These are phyloP conservation scores for Ophion ellenae DNA, from an alignment of 2,888 invertebrate species.

Conservation along the genomic window DNA sequence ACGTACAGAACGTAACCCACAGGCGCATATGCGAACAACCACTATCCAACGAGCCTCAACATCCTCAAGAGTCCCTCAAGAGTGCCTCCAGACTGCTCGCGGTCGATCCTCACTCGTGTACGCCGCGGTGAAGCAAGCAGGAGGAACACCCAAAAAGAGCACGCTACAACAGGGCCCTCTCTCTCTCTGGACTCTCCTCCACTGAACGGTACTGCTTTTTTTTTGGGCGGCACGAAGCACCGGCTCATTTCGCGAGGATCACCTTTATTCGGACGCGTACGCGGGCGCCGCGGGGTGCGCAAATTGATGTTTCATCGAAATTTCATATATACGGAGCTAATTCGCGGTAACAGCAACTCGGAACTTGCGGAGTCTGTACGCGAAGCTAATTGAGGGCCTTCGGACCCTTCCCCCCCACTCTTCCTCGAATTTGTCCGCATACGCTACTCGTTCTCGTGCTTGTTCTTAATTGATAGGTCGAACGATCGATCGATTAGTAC, in stretches of 20 bases:
- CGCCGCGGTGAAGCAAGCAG: not conserved
- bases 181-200: not conserved
- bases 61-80: slow-evolving; percentile 18
- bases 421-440: not conserved
- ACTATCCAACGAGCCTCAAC: not conserved
- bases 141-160: slow-evolving; percentile 12
- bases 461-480: slow-evolving; percentile 7
- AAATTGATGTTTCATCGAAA: slow-evolving; percentile 61
- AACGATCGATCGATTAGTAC: slow-evolving; percentile 14
- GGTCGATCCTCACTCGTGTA: slow-evolving; percentile 23
- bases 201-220: slow-evolving; percentile 21
- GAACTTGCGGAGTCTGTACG: too few relatives aligned
- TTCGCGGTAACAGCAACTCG: not conserved
- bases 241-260: slow-evolving; percentile 30
- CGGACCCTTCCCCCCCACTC: not conserved
- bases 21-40: not conserved
- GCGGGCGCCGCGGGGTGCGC: slow-evolving; percentile 56
- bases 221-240: slow-evolving; percentile 11
- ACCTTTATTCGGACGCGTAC: slow-evolving; percentile 57
- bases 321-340: slow-evolving; percentile 45
- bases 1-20: not conserved
- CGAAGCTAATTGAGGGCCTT: too few relatives aligned
- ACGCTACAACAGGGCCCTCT: slow-evolving; percentile 19
- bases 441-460: not conserved
- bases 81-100: slow-evolving; percentile 26